Percentiles rank a stretch among this genome's conserved stretches.
Evolutionary conservation across 2,113 vertebrate genomes (phyloP).

Genomic region (Heterocephalus glaber): DNA sequence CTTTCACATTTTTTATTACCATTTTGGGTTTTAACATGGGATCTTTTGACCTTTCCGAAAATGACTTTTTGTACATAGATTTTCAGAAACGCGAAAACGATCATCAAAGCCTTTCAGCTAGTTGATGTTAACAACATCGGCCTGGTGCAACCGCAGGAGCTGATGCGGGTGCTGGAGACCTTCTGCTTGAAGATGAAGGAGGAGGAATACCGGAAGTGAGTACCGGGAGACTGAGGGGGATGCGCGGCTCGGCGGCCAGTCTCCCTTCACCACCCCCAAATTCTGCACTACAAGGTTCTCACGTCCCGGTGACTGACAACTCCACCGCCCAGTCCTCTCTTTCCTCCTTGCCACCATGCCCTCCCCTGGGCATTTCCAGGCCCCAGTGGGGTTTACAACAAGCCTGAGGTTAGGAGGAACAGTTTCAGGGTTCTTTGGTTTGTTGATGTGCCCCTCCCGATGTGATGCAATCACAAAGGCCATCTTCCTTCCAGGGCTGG

Average conservation of each 20-base stretch:
- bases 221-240: fast-evolving
- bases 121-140: conserved; percentile 80
- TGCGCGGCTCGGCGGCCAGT: background rate
- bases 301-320: fast-evolving
- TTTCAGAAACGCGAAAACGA: conserved; percentile 82
- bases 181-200: conserved; percentile 82
- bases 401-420: background rate
- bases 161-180: conserved; percentile 79
- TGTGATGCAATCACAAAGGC: fast-evolving
- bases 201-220: conserved; percentile 83
- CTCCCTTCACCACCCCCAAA: fast-evolving
- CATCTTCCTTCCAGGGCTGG: background rate
- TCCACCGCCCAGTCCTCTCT: fast-evolving
- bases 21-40: background rate
- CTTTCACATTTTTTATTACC: background rate
- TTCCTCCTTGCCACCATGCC: background rate
- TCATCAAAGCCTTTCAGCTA: conserved; percentile 81
- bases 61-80: conserved; percentile 75
- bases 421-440: background rate
- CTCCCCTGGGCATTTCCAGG: fast-evolving
- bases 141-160: conserved; percentile 69
- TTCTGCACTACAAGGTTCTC: background rate
- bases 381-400: background rate
- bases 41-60: conserved; percentile 56
- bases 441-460: background rate